Evolutionary conservation across 2,888 invertebrate species (phyloP).

Genomic region (Phalera bucephala): DNA sequence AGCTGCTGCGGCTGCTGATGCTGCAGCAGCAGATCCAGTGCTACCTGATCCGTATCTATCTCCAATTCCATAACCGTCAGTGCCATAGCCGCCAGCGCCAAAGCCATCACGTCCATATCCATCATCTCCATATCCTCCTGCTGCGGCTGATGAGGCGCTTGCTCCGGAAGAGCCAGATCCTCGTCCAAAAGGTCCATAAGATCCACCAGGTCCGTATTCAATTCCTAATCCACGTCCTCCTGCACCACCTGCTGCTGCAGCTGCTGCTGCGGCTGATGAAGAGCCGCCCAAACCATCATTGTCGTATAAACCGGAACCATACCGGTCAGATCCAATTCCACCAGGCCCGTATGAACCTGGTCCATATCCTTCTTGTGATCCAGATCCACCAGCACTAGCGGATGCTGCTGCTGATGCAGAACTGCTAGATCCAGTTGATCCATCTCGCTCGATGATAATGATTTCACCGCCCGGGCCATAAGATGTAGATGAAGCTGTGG

Average conservation of each 20-base stretch:
- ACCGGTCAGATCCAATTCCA: no score
- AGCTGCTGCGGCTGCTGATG: slow-evolving; percentile 9
- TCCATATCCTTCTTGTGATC: background rate
- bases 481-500: background rate
- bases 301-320: no score
- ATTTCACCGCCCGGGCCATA: no score
- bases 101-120: slow-evolving; percentile 2
- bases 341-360: slow-evolving; percentile 1
- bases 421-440: background rate
- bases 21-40: slow-evolving; percentile 1
- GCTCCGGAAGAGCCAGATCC: no score
- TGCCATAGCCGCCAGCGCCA: background rate
- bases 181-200: no score
- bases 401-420: background rate
- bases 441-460: background rate
- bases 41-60: background rate
- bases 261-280: background rate
- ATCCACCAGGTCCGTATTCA: background rate
- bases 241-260: slow-evolving; percentile 3
- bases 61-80: background rate
- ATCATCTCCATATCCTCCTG: background rate
- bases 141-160: background rate
- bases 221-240: background rate
- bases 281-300: no score
- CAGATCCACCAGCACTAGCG: no score